Conservation (phyloP, 1,140 invertebrate species). For the Caenorhabditis remanei region DNA sequence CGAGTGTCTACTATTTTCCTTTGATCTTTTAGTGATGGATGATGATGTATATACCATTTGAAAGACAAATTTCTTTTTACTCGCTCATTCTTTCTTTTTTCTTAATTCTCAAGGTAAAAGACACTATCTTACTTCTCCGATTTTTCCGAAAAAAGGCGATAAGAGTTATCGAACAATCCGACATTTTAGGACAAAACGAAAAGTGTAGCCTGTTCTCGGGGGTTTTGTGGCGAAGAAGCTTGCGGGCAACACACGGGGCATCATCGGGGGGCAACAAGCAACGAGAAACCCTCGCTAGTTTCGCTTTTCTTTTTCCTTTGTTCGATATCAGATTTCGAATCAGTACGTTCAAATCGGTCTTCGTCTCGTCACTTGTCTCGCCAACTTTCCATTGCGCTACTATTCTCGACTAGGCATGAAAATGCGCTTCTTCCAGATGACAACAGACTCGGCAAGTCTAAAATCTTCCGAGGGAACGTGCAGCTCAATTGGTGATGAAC, state of each 20-base stretch:
- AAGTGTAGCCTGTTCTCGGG: constrained; percentile 41
- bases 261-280: constrained; percentile 26
- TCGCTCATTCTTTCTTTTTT: background rate
- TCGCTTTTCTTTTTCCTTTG: constrained; percentile 50
- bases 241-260: constrained; percentile 34
- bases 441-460: constrained; percentile 58
- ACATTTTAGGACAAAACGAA: constrained; percentile 18
- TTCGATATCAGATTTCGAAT: constrained; percentile 55
- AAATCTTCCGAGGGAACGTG: constrained; percentile 58
- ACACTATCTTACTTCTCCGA: background rate
- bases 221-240: background rate
- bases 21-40: constrained; percentile 8
- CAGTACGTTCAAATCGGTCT: constrained; percentile 55
- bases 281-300: constrained; percentile 25
- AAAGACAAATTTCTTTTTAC: background rate
- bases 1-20: background rate
- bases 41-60: background rate
- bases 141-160: background rate
- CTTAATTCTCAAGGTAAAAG: background rate
- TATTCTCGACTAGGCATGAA: background rate
- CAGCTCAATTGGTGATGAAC: constrained; percentile 53
- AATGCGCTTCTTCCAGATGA: constrained; percentile 48
- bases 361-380: constrained; percentile 23
- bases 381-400: background rate
- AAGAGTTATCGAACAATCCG: background rate